Conservation (phyloP, 1,140 invertebrate genomes). For the Drosophila mojavensis region DNA sequence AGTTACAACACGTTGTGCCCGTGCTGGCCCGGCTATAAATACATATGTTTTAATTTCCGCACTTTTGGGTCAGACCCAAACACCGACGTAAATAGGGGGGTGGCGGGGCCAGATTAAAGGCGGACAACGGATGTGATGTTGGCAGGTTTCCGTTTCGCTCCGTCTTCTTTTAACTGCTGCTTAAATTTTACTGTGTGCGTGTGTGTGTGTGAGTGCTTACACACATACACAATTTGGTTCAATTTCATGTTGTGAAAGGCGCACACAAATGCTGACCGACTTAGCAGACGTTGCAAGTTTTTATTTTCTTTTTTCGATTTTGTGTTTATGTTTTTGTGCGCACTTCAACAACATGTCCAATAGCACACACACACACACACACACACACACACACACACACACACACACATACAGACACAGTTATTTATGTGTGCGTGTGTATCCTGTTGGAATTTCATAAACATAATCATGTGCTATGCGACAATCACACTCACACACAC, state of each 20-base stretch:
- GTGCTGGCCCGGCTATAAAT: constrained; percentile 70
- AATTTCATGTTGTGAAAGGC: constrained; percentile 33
- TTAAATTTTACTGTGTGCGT: constrained; percentile 37
- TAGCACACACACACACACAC: constrained; percentile 27
- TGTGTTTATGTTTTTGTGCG: constrained; percentile 77
- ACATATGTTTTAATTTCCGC: constrained; percentile 83
- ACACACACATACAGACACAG: constrained; percentile 13
- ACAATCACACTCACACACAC: constrained; percentile 39
- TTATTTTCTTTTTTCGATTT: constrained; percentile 75
- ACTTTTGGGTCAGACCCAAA: constrained; percentile 72
- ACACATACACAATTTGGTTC: constrained; percentile 17
- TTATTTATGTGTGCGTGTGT: constrained; percentile 4
- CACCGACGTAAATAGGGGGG: constrained; percentile 40
- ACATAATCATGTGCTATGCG: constrained; percentile 72
- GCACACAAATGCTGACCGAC: constrained; percentile 22
- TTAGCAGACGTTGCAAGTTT: constrained; percentile 64
- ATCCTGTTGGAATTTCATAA: constrained; percentile 53
- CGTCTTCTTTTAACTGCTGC: constrained; percentile 8
- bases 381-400: constrained; percentile 26
- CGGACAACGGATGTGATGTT: constrained; percentile 71
- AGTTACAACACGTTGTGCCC: constrained; percentile 50
- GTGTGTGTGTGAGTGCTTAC: constrained; percentile 42
- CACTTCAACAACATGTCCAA: constrained; percentile 69
- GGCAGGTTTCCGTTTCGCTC: constrained; percentile 60
- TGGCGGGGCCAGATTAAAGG: constrained; percentile 61